A percentile compares a stretch with the other conserved stretches of the same genome.
phyloP scores from a whole-genome alignment of 2,888 invertebrate genomes.

The Schizotus pectinicornis region DNA sequence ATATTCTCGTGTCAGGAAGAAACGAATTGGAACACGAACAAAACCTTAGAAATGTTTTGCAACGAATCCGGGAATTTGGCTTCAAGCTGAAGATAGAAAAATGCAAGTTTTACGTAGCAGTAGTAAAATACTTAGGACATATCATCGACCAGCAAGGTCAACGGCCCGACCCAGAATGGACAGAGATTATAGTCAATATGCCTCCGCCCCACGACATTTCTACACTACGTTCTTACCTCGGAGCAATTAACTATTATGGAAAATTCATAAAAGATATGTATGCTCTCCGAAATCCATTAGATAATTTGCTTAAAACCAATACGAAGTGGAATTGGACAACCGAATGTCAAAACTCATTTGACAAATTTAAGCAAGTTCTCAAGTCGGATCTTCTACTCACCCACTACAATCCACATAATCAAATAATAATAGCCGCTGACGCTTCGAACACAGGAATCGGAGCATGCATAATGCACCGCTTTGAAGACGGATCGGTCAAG shows the following conservation, averaged over 20 bases:
- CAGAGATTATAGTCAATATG: too few relatives aligned
- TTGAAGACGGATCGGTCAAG: slow-evolving; percentile 38
- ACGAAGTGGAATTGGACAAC: slow-evolving; percentile 11
- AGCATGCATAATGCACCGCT: neutral
- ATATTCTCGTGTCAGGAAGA: too few relatives aligned
- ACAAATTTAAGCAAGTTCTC: slow-evolving; percentile 7
- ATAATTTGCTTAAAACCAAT: slow-evolving; percentile 12
- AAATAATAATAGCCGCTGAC: slow-evolving; percentile 8
- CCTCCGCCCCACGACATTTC: too few relatives aligned
- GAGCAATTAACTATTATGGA: slow-evolving; percentile 51
- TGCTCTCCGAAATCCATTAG: slow-evolving; percentile 13
- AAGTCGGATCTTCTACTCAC: slow-evolving; percentile 3
- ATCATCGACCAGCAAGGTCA: too few relatives aligned
- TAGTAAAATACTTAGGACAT: too few relatives aligned
- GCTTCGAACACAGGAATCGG: slow-evolving; percentile 4
- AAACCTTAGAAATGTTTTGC: too few relatives aligned
- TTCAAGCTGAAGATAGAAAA: too few relatives aligned
- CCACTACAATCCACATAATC: slow-evolving; percentile 11
- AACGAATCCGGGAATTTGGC: too few relatives aligned
- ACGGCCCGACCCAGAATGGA: too few relatives aligned
- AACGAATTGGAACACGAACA: too few relatives aligned
- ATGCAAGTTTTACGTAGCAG: too few relatives aligned
- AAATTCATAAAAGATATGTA: slow-evolving; percentile 11
- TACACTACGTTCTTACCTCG: too few relatives aligned
- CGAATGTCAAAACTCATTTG: slow-evolving; percentile 15